Evolutionary conservation across 2,113 vertebrate genomes (phyloP), one percentile per base, ranked within the genome.

Genomic region (Phylloscopus trochiloides): DNA sequence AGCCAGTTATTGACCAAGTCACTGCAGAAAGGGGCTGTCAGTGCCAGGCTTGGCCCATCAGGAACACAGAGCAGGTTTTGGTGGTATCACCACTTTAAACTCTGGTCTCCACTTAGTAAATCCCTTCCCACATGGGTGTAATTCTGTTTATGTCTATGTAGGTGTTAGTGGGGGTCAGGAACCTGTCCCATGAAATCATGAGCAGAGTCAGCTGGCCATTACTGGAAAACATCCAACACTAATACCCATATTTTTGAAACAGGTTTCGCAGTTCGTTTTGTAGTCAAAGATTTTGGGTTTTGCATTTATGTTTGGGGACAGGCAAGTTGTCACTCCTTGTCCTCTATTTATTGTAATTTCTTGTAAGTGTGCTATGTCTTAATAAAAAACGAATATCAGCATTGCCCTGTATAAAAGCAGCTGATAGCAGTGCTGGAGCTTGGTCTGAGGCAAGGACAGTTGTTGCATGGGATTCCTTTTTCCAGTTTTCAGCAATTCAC

Each of bases 181-280:
- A 19, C 34, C 25, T 48, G 3, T 12, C 10, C 10, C 34, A 5
- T 38, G 42, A 51, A 61, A n/a, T 26, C 6, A 24, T 1, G 40
- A 48, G 5, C 25, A 52, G 36, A 59, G 29, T 20, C 51, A 38
- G 66, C 16, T 70, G 32, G 32, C 3, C 7, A 16, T 43, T 34
- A 17, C 12, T 63, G 59, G 54, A 16, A 77, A 76, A 51, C 6
- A 52, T 12, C 40, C 36, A 57, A 8, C 29, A 42, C 19, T 16
- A 66, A 71, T 22, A n/a, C 4, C 12, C 4, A 1, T 9, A 4
- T 29, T 50, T 50, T 3, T 10, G n/a, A 70, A 76, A 26, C 12
- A 21, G 12, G 8, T 21, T 8, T 54, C 0, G 0, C 11, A 4
- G 11, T 54, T 58, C 45, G 32, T 75, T 75, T 65, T 19, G 12